Evolutionary conservation across 2,888 invertebrate genomes (phyloP), one percentile per base, ranked within the genome.

Genomic region (Agrenia bidenticulata): DNA sequence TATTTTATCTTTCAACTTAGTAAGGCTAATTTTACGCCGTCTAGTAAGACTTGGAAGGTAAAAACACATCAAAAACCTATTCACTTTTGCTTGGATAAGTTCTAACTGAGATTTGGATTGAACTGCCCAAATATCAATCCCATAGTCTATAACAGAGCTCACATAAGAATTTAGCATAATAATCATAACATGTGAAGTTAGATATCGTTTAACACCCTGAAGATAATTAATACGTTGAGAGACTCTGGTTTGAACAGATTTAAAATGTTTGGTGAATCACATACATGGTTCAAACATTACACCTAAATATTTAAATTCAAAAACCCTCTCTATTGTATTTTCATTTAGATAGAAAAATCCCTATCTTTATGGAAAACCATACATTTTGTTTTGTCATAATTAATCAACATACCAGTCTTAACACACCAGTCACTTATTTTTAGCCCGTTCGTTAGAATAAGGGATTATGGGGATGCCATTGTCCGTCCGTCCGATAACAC

Each of bases 111-210:
- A 27, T 24, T 2, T 27, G 7, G n/a, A 2, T 55, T 55, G 55
- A 4, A 55, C 57, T 13, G 23, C 61, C 61, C 65, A 65, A 1
- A 65, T 49, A 32, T 61, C 61, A 2, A 65, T 1, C 4, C 45
- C 56, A 23, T 57, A 65, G 17, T 65, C 65, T 13, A 61, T 65
- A 13, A 58, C 37, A 19, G 62, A 62, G n/a, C 32, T 17, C 1
- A 62, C 1, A 19, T 64, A 42, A 0, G 64, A 54, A 37, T 55
- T 64, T 0, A 64, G 7, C 64, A 64, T 64, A 1, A 42, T 23
- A 21, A 17, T 19, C 2, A 60, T 5, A 1, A 61, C 53, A 1
- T 42, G n/a, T 32, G 19, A 5, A 45, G 7, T 49, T 15, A 67
- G 21, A 32, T 21, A 60, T 24, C 61, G 45, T 42, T 51, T 67